Evolutionary conservation across 2,888 invertebrate species (phyloP).

Genomic region (Pristionchus fissidentatus): DNA sequence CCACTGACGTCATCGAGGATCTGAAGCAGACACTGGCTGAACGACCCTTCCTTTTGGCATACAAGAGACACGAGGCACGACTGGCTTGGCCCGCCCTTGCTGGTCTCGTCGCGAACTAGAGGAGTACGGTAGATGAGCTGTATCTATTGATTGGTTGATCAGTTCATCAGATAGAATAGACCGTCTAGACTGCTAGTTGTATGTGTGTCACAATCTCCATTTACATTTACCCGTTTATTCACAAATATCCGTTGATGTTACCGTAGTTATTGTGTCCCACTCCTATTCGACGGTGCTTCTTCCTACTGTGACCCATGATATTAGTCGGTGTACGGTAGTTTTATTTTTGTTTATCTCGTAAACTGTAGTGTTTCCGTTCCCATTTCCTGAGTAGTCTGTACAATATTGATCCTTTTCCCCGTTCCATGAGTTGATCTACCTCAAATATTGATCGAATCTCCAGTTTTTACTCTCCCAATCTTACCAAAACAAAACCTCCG

Average conservation of each 20-base stretch:
- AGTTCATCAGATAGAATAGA: not conserved
- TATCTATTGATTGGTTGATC: not conserved
- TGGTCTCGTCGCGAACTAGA: slow-evolving; percentile 17
- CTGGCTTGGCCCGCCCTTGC: slow-evolving; percentile 88
- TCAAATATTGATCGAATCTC: slow-evolving; percentile 40
- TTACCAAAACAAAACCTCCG: slow-evolving; percentile 27
- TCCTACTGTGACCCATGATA: not conserved
- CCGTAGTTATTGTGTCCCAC: not conserved
- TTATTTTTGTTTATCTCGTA: too few relatives aligned
- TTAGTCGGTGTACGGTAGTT: too few relatives aligned
- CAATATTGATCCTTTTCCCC: slow-evolving; percentile 3
- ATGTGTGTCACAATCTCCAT: not conserved
- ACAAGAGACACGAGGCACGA: slow-evolving; percentile 94
- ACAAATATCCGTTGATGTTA: slow-evolving; percentile 26
- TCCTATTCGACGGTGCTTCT: slow-evolving; percentile 18
- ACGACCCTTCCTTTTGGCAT: slow-evolving; percentile 91
- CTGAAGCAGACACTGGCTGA: slow-evolving; percentile 76
- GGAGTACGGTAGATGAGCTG: slow-evolving; percentile 11
- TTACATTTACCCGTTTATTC: not conserved
- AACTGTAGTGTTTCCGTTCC: not conserved
- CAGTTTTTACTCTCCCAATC: slow-evolving; percentile 26
- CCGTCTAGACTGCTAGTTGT: not conserved
- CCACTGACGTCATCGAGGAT: slow-evolving; percentile 81
- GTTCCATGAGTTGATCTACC: slow-evolving; percentile 37
- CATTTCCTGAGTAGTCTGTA: slow-evolving; percentile 35